These are phyloP conservation scores for Hylia prasina DNA, from an alignment of 2,113 vertebrate genomes.

Conservation along the genomic window DNA sequence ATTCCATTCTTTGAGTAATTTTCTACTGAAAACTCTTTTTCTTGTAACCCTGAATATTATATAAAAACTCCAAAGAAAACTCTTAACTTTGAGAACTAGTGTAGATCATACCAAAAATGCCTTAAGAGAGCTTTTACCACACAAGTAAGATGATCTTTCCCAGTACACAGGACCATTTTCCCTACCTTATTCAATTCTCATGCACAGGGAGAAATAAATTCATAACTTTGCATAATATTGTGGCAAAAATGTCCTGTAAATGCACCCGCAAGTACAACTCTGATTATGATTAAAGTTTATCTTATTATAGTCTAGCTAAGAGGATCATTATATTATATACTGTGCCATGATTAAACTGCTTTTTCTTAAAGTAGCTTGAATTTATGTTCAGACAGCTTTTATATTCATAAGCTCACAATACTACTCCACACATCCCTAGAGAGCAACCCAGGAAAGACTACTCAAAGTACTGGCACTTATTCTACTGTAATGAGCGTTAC, in stretches of 20 bases:
- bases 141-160: not conserved
- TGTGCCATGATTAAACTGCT: not conserved
- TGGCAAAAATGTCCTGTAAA: slow-evolving; percentile 26
- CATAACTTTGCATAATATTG: slow-evolving; percentile 36
- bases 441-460: not conserved
- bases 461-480: slow-evolving; percentile 1
- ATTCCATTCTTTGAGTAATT: not conserved
- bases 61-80: not conserved
- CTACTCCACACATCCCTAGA: not conserved
- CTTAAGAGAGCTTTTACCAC: not conserved
- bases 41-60: not conserved
- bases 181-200: not conserved
- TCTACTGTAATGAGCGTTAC: slow-evolving; percentile 6
- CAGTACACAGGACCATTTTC: not conserved
- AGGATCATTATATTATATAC: slow-evolving; percentile 36
- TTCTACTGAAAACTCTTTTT: not conserved
- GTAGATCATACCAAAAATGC: not conserved
- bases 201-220: slow-evolving; percentile 1
- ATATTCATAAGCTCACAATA: not conserved
- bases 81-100: not conserved
- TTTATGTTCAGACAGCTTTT: not conserved
- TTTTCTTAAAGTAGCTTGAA: not conserved
- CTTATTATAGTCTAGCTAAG: slow-evolving; percentile 21
- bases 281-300: slow-evolving; percentile 49
- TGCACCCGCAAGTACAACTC: not conserved